Percentiles rank a stretch among this genome's conserved stretches.
Evolutionary conservation across 2,888 invertebrate species (phyloP).

Genomic region (Byasa hedistus): DNA sequence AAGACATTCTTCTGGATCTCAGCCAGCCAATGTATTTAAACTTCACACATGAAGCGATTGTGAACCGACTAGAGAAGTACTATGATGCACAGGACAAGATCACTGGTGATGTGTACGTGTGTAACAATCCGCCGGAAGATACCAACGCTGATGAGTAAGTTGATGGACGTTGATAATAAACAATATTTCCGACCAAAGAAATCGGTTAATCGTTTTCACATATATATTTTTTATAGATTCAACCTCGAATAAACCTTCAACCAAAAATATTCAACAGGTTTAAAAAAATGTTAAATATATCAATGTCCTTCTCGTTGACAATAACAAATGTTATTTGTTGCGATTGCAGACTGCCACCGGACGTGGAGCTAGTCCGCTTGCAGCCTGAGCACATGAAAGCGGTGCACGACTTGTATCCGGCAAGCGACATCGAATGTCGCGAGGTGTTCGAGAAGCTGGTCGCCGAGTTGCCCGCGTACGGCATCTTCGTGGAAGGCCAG

Average conservation of each 20-base stretch:
- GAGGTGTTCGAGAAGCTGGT: conserved; percentile 90
- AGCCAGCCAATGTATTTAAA: conserved; percentile 90
- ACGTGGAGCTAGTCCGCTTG: conserved; percentile 88
- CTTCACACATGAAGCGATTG: conserved; percentile 90
- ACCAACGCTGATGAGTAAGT: conserved; percentile 81
- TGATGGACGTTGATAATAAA: neutral
- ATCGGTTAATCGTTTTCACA: too few species aligned
- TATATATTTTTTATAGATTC: too few species aligned
- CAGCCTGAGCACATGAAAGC: conserved; percentile 88
- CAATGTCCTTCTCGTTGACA: too few species aligned
- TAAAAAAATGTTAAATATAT: too few species aligned
- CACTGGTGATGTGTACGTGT: conserved; percentile 89
- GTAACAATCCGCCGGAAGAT: conserved; percentile 82
- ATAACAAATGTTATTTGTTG: neutral
- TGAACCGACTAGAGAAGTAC: conserved; percentile 84
- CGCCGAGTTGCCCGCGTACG: conserved; percentile 88
- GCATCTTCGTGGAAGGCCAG: conserved; percentile 87
- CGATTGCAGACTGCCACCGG: conserved; percentile 78
- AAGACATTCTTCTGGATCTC: conserved; percentile 90
- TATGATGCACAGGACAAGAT: conserved; percentile 88
- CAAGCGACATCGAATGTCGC: conserved; percentile 92
- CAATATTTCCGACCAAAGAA: too few species aligned
- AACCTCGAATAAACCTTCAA: too few species aligned
- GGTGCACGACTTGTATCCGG: conserved; percentile 92
- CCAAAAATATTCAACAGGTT: too few species aligned